Evolutionary conservation across 2,797 vertebrate genomes (phyloP), one percentile per base, ranked within the genome.

Genomic region (Hypotaenidia okinawae): DNA sequence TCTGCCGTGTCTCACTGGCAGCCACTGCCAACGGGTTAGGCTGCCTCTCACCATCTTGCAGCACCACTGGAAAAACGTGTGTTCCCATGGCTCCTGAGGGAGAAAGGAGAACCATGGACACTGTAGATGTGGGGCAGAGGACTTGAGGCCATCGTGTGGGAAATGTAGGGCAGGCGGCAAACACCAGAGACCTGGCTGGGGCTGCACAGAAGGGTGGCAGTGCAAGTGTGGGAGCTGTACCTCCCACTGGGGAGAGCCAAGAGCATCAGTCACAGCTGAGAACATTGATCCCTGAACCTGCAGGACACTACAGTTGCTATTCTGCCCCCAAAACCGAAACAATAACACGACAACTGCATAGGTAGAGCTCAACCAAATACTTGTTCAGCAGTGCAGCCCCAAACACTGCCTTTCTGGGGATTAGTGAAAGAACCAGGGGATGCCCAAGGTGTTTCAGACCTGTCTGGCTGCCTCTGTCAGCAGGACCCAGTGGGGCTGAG

Each of bases 401-500:
- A 58, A 19, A 32, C 39, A 7, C 13, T 47, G 41, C 24, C n/a
- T 19, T 77, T 67, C 70, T 30, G 54, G 82, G 27, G 14, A 6
- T 22, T 0, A 1, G 17, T 4, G 3, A 39, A 58, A 76, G 57
- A 47, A 45, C 17, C 30, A 47, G 27, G 13, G 33, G 12, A 62
- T 63, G 33, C n/a, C 14, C 3, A 1, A 54, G 45, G 47, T 37
- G 32, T 54, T 64, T 41, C 24, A 82, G 51, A 35, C 35, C 52
- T 47, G 25, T n/a, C 43, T 45, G 51, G 55, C 28, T 45, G 0
- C 15, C 16, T 81, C 24, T 55, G 8, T 13, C 83, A n/a, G 49
- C 1, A 2, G 58, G 72, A 76, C 17, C 37, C 1, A 1, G 51
- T 0, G 1, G 24, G 5, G 32, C 43, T 24, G n/a, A 41, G 25